Base-by-base conservation (phyloP, 2,888 invertebrate species). In the Onthophagus sagittarius region DNA sequence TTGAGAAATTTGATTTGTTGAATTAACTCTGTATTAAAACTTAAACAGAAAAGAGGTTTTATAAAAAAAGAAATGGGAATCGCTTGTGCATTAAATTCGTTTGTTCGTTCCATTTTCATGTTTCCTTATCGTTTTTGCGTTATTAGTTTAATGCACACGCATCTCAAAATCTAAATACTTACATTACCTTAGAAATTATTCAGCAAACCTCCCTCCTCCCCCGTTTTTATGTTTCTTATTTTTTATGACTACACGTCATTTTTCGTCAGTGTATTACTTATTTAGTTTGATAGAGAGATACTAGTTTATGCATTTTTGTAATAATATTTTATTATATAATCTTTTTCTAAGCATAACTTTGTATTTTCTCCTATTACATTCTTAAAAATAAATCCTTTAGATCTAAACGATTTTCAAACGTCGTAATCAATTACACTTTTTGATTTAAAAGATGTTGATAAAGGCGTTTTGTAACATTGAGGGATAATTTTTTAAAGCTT, bases 261-360 rank as follows among this genome's bases (percentile, higher is more conserved):
- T 75, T 75, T 74, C 71, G 63, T 75, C 75, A 63, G 73, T 75
- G 75, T 75, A 75, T 73, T 74, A 72, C 74, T 70, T 74, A 74
- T 74, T 23, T 73, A 73, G 75, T 75, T 72, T 70, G 23, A 73
- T 73, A 65, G 71, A 75, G 71, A 75, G 63, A 75, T 75, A 75
- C 72, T 75, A 73, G 73, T 75, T 67, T 73, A 75, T 75, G 75
- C 75, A 75, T 75, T 75, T 75, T 75, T 72, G 72, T 72, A 75
- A 72, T 75, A 67, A 75, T 75, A 75, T 75, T 75, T 75, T 75
- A 75, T 75, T 75, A 75, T 75, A 75, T 75, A 72, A 75, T 75
- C 75, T 75, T 75, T 23, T 75, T 75, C 75, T 75, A 75, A 75
- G 72, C 72, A 72, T 75, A 73, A 75, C 33, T 71, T 75, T 75